Evolutionary conservation across 2,888 invertebrate species (phyloP).

Genomic region (Andrena bucephala): DNA sequence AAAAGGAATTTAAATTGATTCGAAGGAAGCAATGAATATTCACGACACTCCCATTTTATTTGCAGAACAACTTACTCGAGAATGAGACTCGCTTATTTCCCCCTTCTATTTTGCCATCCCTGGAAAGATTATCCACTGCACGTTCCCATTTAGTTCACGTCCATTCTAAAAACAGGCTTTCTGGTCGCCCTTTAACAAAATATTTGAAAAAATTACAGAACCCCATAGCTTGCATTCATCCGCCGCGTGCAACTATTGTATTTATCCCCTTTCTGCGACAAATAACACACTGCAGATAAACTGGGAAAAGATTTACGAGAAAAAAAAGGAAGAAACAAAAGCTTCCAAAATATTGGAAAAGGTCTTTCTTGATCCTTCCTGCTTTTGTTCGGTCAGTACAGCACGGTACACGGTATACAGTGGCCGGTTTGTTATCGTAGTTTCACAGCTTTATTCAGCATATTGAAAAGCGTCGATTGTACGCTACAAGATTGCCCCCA

Average conservation of each 20-base stretch:
- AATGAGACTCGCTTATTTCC: neutral
- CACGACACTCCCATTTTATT: too few relatives aligned
- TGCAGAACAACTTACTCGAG: too few relatives aligned
- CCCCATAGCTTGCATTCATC: too few relatives aligned
- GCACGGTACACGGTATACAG: conserved; percentile 35
- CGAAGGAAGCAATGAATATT: too few relatives aligned
- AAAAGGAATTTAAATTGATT: too few relatives aligned
- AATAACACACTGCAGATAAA: neutral
- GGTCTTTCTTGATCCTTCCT: conserved; percentile 6
- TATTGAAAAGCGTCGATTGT: conserved; percentile 30
- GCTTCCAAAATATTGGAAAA: conserved; percentile 28
- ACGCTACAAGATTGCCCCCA: neutral
- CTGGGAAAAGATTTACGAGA: conserved; percentile 15
- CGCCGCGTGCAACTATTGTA: neutral
- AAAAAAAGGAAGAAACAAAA: conserved; percentile 14
- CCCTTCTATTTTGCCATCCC: too few relatives aligned
- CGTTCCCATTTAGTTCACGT: too few relatives aligned
- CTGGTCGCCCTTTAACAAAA: neutral
- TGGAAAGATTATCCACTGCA: too few relatives aligned
- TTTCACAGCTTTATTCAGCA: conserved; percentile 46
- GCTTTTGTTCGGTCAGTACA: conserved; percentile 27
- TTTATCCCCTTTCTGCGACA: neutral
- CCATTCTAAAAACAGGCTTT: too few relatives aligned
- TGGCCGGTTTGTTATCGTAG: conserved; percentile 48
- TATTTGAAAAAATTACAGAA: neutral